phyloP scores from a whole-genome alignment of 2,113 vertebrate species.

The Sigmodon hispidus region DNA sequence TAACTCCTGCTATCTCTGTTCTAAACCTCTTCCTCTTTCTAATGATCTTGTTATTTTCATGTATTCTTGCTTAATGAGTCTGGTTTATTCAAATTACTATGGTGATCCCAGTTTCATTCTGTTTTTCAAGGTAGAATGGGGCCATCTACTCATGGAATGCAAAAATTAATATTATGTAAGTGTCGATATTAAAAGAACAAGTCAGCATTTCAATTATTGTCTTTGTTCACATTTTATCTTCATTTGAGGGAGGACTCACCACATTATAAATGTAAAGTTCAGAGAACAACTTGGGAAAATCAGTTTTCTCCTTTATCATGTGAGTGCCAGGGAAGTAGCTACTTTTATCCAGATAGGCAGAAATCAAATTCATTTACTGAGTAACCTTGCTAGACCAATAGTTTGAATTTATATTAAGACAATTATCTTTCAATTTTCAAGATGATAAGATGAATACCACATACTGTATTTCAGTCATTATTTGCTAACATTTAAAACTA shows the following conservation, averaged over 20 bases:
- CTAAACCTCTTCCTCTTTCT: too few species aligned
- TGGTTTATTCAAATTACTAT: not conserved
- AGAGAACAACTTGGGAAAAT: not conserved
- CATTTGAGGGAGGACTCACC: not conserved
- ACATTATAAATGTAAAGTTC: not conserved
- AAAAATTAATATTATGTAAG: not conserved
- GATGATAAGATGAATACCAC: not conserved
- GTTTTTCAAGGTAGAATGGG: not conserved
- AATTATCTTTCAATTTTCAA: not conserved
- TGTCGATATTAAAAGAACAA: too few species aligned
- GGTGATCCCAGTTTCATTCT: not conserved
- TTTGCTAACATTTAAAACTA: slow-evolving; percentile 37
- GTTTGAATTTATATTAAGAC: slow-evolving; percentile 11
- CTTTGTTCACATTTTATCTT: not conserved
- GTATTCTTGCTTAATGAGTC: not conserved
- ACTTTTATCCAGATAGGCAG: not conserved
- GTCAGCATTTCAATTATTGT: not conserved
- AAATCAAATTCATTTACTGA: not conserved
- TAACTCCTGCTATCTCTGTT: too few species aligned
- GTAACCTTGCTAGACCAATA: not conserved
- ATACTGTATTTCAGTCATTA: slow-evolving; percentile 20
- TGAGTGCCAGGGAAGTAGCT: too few species aligned
- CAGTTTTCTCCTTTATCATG: too few species aligned
- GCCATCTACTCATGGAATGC: not conserved
- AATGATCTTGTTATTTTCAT: not conserved